Conservation (phyloP, 2,888 invertebrate genomes). For the Parochlus steinenii region DNA sequence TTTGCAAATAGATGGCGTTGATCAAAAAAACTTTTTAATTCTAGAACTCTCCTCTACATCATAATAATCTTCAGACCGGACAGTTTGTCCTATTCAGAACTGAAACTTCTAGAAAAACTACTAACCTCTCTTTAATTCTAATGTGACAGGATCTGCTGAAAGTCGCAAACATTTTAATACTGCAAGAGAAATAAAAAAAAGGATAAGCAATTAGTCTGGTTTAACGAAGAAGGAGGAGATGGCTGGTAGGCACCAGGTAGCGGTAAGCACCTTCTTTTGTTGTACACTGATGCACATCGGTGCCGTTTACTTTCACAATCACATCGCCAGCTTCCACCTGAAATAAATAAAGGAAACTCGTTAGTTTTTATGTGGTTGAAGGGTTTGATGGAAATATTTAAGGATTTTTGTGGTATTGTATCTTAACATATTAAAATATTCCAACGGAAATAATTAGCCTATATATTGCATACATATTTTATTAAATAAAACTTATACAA, state of each 20-base stretch:
- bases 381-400: no score
- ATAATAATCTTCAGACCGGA: no score
- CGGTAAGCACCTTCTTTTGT: slow-evolving; percentile 71
- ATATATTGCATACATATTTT: no score
- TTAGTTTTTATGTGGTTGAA: no score
- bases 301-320: slow-evolving; percentile 84
- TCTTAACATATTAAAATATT: no score
- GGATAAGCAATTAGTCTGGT: slow-evolving; percentile 12
- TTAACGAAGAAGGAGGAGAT: slow-evolving; percentile 8
- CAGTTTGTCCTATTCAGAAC: no score
- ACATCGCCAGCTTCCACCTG: slow-evolving; percentile 91
- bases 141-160: slow-evolving; percentile 75
- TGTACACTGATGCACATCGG: slow-evolving; percentile 80
- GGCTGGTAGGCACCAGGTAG: not conserved
- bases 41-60: not conserved
- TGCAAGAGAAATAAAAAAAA: slow-evolving; percentile 30
- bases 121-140: slow-evolving; percentile 83
- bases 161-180: slow-evolving; percentile 87
- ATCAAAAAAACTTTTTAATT: slow-evolving; percentile 5
- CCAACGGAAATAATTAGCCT: no score
- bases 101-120: no score
- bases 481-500: no score
- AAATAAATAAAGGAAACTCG: no score
- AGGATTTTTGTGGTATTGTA: no score
- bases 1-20: no score